These are phyloP conservation scores for Diplodus puntazzo DNA, from an alignment of 2,797 vertebrate genomes.

Conservation along the genomic window DNA sequence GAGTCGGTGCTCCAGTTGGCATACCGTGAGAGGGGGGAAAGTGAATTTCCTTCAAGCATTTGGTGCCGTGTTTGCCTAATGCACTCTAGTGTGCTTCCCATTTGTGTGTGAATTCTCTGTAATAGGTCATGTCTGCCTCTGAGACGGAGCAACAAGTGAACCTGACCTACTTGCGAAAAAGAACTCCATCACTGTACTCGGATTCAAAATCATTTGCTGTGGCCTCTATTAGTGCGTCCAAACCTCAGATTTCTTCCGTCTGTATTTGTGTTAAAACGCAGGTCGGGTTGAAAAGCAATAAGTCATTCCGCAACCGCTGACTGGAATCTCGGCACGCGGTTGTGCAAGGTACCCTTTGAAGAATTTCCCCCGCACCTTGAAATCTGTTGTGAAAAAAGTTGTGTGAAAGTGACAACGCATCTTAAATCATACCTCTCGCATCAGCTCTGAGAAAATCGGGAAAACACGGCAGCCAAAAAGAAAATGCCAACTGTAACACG, in stretches of 20 bases:
- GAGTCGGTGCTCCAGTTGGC: conserved; percentile 22
- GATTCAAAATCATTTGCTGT: neutral
- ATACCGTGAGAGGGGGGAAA: neutral
- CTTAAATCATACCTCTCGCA: neutral
- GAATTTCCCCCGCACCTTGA: conserved; percentile 58
- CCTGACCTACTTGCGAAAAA: conserved; percentile 31
- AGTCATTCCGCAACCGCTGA: conserved; percentile 34
- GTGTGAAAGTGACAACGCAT: conserved; percentile 25
- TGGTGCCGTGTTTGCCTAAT: conserved; percentile 24
- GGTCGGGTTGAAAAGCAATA: neutral
- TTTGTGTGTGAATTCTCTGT: conserved; percentile 31
- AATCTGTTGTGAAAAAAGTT: conserved; percentile 43
- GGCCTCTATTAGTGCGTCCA: neutral
- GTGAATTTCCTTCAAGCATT: conserved; percentile 32
- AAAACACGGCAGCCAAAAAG: neutral
- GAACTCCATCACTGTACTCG: neutral
- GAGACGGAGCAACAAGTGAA: neutral
- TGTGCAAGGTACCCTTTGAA: conserved; percentile 45
- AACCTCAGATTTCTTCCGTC: neutral
- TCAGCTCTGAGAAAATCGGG: neutral
- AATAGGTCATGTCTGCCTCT: conserved; percentile 19
- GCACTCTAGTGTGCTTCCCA: conserved; percentile 6
- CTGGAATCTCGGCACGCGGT: conserved; percentile 33
- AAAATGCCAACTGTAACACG: neutral
- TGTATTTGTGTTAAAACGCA: neutral